These are phyloP conservation scores for Boulengeromyrus knoepffleri DNA, from an alignment of 2,113 vertebrate genomes.

Conservation along the genomic window DNA sequence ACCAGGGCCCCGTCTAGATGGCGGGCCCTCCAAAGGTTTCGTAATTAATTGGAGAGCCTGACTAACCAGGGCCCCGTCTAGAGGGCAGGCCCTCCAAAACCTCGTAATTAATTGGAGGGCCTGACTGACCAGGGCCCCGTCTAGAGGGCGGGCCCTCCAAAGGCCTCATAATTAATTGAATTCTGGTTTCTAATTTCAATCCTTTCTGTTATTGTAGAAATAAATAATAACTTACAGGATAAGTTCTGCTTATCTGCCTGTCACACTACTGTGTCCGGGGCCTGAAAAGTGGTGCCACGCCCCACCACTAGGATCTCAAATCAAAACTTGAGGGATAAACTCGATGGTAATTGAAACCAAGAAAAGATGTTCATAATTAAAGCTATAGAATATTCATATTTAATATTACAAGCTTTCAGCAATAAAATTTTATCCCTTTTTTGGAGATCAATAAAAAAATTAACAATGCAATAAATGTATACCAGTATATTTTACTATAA, in stretches of 20 bases:
- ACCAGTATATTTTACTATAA: background rate
- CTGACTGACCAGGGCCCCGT: no score
- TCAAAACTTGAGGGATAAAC: background rate
- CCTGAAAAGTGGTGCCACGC: background rate
- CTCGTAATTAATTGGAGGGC: no score
- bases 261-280: background rate
- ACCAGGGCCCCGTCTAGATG: no score
- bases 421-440: background rate
- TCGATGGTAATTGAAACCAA: background rate
- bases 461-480: background rate
- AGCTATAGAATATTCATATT: background rate
- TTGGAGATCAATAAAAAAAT: background rate
- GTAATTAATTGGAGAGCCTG: no score
- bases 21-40: no score
- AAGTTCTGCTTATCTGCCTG: background rate
- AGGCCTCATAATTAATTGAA: background rate
- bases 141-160: no score
- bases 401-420: background rate
- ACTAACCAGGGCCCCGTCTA: no score
- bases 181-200: background rate
- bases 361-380: background rate
- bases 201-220: background rate
- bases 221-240: background rate
- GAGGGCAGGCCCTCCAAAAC: background rate
- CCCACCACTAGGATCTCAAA: background rate